Evolutionary conservation across 2,888 invertebrate species (phyloP).

Genomic region (Uloborus plumipes): DNA sequence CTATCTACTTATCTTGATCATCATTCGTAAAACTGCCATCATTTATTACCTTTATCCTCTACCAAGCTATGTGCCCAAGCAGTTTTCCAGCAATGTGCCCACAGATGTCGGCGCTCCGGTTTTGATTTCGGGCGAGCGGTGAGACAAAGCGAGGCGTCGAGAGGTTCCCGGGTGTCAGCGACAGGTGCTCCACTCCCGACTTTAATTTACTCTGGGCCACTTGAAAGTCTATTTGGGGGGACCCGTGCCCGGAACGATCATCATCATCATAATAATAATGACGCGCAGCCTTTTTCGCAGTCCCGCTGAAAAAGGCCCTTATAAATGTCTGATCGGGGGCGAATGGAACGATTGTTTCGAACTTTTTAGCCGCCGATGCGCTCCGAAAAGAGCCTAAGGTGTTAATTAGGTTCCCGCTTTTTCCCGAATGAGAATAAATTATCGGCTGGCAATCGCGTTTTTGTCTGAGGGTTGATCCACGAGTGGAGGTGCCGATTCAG

Average conservation of each 20-base stretch:
- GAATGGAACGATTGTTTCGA: slow-evolving; percentile 4
- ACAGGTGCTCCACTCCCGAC: slow-evolving; percentile 54
- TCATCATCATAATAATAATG: slow-evolving; percentile 47
- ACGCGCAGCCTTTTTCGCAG: slow-evolving; percentile 19
- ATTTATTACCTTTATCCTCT: too few species aligned
- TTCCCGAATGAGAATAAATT: too few species aligned
- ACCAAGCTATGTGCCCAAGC: too few species aligned
- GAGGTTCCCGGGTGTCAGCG: slow-evolving; percentile 27
- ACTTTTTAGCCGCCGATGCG: background rate
- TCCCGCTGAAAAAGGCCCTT: slow-evolving; percentile 24
- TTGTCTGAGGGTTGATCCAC: too few species aligned
- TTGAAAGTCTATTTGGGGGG: slow-evolving; percentile 55
- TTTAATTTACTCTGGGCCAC: slow-evolving; percentile 58
- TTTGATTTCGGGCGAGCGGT: too few species aligned
- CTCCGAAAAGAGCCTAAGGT: slow-evolving; percentile 5
- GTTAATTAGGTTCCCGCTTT: slow-evolving; percentile 33
- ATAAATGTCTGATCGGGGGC: slow-evolving; percentile 45
- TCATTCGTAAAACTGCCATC: too few species aligned
- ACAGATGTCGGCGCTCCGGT: slow-evolving; percentile 30
- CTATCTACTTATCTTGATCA: too few species aligned
- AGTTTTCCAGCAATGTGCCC: background rate
- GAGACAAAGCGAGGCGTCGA: background rate
- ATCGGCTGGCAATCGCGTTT: too few species aligned
- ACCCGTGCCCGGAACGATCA: slow-evolving; percentile 8
- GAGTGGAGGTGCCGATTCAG: too few species aligned